These are phyloP conservation scores for Chauna torquata DNA, from an alignment of 2,113 vertebrate genomes.

Conservation along the genomic window DNA sequence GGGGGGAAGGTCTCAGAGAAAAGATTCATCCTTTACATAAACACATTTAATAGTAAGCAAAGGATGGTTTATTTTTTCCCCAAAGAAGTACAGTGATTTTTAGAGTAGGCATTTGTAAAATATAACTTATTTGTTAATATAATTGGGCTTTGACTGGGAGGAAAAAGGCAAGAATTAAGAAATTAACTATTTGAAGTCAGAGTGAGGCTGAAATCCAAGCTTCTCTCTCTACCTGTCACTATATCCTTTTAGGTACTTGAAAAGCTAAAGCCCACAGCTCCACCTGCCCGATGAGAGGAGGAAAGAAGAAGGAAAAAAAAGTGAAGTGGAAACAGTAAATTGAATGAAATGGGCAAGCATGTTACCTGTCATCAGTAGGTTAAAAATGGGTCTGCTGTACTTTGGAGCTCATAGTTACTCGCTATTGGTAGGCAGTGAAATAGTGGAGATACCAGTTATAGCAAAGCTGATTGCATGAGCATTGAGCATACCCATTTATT, in stretches of 20 bases:
- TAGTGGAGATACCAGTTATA: background rate
- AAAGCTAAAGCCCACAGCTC: background rate
- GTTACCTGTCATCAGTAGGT: background rate
- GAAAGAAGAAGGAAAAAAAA: background rate
- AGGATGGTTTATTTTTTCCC: background rate
- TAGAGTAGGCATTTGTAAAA: background rate
- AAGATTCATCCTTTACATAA: background rate
- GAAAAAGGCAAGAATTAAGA: background rate
- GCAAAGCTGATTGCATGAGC: background rate
- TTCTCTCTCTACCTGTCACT: background rate
- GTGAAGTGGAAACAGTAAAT: background rate
- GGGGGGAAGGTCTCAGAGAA: fast-evolving
- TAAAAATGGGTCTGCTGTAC: background rate
- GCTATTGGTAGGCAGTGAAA: background rate
- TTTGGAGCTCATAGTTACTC: background rate
- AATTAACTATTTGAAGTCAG: background rate
- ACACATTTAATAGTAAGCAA: background rate
- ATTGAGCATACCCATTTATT: background rate
- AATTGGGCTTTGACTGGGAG: background rate
- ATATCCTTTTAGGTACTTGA: background rate
- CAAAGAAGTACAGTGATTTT: background rate
- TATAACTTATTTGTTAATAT: background rate
- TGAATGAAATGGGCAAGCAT: background rate
- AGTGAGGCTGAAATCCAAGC: background rate
- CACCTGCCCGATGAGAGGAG: background rate